These are phyloP conservation scores for Misgurnus mizolepis DNA, from an alignment of 2,113 vertebrate genomes.

Conservation along the genomic window DNA sequence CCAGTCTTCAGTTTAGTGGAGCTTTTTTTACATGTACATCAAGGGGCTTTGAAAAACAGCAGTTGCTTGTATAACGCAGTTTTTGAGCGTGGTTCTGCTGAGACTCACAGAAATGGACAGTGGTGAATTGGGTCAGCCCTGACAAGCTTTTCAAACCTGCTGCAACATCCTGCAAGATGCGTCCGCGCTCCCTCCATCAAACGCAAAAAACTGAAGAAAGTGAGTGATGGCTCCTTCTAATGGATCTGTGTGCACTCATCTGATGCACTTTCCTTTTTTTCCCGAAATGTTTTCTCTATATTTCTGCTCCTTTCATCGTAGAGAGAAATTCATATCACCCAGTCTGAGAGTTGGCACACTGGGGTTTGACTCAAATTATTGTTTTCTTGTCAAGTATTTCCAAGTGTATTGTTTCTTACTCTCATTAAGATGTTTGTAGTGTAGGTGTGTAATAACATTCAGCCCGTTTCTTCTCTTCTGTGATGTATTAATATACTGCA, in stretches of 20 bases:
- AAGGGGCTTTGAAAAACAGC: background rate
- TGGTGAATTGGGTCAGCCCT: slow-evolving; percentile 34
- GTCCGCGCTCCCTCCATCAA: slow-evolving; percentile 18
- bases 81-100: slow-evolving; percentile 28
- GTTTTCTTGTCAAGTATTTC: background rate
- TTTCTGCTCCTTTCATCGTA: background rate
- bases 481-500: slow-evolving; percentile 29
- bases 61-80: slow-evolving; percentile 10
- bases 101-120: slow-evolving; percentile 21
- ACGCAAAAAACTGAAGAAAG: background rate
- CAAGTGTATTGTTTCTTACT: background rate
- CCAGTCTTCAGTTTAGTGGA: background rate
- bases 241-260: slow-evolving; percentile 38
- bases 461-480: background rate
- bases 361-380: background rate
- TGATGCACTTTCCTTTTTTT: background rate
- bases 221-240: slow-evolving; percentile 37
- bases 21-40: background rate
- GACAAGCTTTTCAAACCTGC: slow-evolving; percentile 42
- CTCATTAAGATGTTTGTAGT: slow-evolving; percentile 35
- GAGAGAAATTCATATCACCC: background rate
- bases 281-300: slow-evolving; percentile 5
- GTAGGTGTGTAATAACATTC: background rate
- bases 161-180: slow-evolving; percentile 27
- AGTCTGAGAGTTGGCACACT: background rate